phyloP scores from a whole-genome alignment of 2,113 vertebrate species.

The Thalassarche chlororhynchos region DNA sequence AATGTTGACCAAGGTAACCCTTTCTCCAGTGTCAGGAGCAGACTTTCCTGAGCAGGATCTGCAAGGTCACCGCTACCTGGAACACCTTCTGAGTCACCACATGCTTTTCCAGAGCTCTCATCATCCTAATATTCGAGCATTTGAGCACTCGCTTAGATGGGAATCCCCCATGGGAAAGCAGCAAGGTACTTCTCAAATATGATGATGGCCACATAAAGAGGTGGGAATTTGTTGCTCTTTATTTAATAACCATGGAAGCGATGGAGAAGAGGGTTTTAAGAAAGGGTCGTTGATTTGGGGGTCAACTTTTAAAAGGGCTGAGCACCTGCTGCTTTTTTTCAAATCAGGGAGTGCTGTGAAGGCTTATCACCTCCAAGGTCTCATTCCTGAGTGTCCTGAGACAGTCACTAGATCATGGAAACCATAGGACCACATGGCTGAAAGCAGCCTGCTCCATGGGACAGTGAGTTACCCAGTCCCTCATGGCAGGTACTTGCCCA shows the following conservation, averaged over 20 bases:
- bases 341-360: not conserved
- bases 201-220: not conserved
- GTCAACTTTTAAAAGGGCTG: not conserved
- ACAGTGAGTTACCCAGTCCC: not conserved
- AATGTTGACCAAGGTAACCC: not conserved
- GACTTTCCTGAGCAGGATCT: not conserved
- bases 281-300: not conserved
- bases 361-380: not conserved
- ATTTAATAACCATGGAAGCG: not conserved
- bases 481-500: not conserved
- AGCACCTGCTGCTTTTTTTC: not conserved
- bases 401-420: not conserved
- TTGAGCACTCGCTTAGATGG: not conserved
- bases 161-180: not conserved
- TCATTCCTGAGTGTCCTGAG: not conserved
- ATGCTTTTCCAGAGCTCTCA: not conserved
- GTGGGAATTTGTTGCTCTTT: not conserved
- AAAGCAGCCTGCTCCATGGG: not conserved
- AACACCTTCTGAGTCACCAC: not conserved
- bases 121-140: not conserved
- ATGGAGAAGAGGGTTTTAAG: not conserved
- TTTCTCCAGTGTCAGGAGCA: not conserved
- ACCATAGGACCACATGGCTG: not conserved
- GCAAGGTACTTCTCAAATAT: not conserved
- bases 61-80: not conserved